Conservation (phyloP, 2,797 vertebrate species). For the Schizopygopsis pylzovi region DNA sequence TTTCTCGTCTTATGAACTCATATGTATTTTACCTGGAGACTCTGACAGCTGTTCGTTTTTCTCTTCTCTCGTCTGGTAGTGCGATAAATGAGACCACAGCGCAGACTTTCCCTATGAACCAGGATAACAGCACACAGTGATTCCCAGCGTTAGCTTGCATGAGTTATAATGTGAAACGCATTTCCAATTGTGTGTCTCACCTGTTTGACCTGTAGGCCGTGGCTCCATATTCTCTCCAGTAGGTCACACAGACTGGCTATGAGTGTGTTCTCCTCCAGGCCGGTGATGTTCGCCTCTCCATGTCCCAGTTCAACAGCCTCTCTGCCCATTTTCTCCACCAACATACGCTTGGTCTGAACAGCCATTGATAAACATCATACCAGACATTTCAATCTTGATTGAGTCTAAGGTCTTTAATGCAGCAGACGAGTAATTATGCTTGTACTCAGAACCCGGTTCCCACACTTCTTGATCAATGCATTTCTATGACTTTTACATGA, state of each 20-base stretch:
- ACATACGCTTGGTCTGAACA: conserved; percentile 92
- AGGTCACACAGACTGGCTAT: conserved; percentile 96
- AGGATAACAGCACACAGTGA: conserved; percentile 8
- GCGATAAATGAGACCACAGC: conserved; percentile 96
- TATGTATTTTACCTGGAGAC: conserved; percentile 82
- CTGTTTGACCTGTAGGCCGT: conserved; percentile 95
- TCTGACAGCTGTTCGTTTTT: conserved; percentile 83
- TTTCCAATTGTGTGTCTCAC: conserved; percentile 68
- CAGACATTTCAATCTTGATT: not conserved
- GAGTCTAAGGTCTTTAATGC: conserved; percentile 8
- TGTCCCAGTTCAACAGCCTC: conserved; percentile 93
- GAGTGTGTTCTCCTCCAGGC: conserved; percentile 94
- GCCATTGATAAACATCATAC: not conserved
- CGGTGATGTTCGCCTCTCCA: conserved; percentile 93
- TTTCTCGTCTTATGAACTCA: not conserved
- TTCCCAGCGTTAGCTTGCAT: not conserved
- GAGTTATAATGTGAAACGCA: not conserved
- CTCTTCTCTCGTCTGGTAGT: conserved; percentile 90
- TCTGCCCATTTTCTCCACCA: conserved; percentile 97
- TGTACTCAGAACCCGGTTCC: not conserved
- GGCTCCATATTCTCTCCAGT: conserved; percentile 98
- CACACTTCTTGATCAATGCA: not conserved
- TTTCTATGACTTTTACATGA: not conserved
- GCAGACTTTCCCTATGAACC: conserved; percentile 90
- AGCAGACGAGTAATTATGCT: not conserved